Evolutionary conservation across 2,888 invertebrate species (phyloP), one percentile per base, ranked within the genome.

Genomic region (Pomacea canaliculata): DNA sequence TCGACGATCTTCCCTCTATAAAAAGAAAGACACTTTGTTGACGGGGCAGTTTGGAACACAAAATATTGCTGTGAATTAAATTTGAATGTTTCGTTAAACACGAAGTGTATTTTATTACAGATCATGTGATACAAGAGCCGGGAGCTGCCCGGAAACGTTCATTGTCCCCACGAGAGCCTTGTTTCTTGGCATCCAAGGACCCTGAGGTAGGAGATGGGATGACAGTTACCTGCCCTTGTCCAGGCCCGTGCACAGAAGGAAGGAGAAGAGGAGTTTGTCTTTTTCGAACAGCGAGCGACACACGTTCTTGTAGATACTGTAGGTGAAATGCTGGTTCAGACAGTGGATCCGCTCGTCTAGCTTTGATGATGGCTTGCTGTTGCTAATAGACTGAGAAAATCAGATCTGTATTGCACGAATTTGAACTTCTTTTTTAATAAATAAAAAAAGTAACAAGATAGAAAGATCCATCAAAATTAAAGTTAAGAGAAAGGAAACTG

Each of bases 351-450:
- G 83, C 71, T 87, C 85, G 7, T 84, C 84, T 71, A 97, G 91
- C 67, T 93, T 91, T 0, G 92, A 91, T 1, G 95, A 94, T 85
- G 94, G 93, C 23, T 94, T 93, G 73, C 96, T 96, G 89, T 95
- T 94, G 3, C 93, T 82, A 76, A 97, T 96, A 0, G 96, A 94
- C 91, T 95, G 94, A 74, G 89, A 91, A 49, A 56, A 49, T 70
- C 37, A 65, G 37, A 51, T 65, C 18, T 27, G n/a, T 5, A 60
- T 60, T 19, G 60, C n/a, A 19, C n/a, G 5, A 19, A 5, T 60
- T 60, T 60, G 60, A 37, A 37, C 1, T 3, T 37, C 5, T 3
- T 37, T 37, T 37, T 37, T 37, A 5, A 37, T 3, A 37, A 37
- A 37, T 37, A 1, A 37, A 1, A 37, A 37, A 37, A 37, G 4